Conservation (phyloP, 2,888 invertebrate genomes). For the Drosophila mimica region DNA sequence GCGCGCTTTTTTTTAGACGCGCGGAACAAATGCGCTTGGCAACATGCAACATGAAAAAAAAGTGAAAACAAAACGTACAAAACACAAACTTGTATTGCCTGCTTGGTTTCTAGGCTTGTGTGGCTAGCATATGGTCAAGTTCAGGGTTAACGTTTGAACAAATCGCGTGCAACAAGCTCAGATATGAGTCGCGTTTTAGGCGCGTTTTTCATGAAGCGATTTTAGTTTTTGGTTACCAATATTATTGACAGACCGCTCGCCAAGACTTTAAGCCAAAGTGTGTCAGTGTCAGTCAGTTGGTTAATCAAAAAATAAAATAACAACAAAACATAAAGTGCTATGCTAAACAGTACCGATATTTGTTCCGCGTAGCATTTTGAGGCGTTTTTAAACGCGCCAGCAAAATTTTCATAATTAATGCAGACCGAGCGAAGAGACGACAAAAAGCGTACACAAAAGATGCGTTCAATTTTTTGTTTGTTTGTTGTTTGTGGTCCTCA, state of each 20-base stretch:
- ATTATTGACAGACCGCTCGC: slow-evolving; percentile 31
- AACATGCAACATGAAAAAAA: slow-evolving; percentile 15
- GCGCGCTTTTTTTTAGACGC: slow-evolving; percentile 34
- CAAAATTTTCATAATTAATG: slow-evolving; percentile 60
- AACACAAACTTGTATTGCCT: slow-evolving; percentile 36
- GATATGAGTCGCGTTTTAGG: slow-evolving; percentile 19
- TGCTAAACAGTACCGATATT: slow-evolving; percentile 59
- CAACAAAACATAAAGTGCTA: slow-evolving; percentile 65
- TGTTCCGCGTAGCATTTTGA: slow-evolving; percentile 47
- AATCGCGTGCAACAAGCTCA: slow-evolving; percentile 26
- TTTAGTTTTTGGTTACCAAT: slow-evolving; percentile 3
- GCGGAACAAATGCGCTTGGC: slow-evolving; percentile 8
- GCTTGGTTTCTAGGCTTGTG: slow-evolving; percentile 38
- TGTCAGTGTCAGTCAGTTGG: slow-evolving; percentile 68
- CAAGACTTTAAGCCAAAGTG: slow-evolving; percentile 52
- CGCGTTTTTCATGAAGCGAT: slow-evolving; percentile 17
- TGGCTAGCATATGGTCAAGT: slow-evolving; percentile 61
- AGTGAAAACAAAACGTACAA: slow-evolving; percentile 3
- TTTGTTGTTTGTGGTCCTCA: slow-evolving; percentile 11
- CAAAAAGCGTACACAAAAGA: slow-evolving; percentile 32
- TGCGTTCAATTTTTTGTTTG: slow-evolving; percentile 16
- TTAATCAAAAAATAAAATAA: slow-evolving; percentile 38
- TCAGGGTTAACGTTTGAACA: slow-evolving; percentile 54
- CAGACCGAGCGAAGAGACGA: slow-evolving; percentile 36
- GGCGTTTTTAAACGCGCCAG: slow-evolving; percentile 35